These are phyloP conservation scores for Strix uralensis DNA, from an alignment of 2,113 vertebrate species.

Conservation along the genomic window DNA sequence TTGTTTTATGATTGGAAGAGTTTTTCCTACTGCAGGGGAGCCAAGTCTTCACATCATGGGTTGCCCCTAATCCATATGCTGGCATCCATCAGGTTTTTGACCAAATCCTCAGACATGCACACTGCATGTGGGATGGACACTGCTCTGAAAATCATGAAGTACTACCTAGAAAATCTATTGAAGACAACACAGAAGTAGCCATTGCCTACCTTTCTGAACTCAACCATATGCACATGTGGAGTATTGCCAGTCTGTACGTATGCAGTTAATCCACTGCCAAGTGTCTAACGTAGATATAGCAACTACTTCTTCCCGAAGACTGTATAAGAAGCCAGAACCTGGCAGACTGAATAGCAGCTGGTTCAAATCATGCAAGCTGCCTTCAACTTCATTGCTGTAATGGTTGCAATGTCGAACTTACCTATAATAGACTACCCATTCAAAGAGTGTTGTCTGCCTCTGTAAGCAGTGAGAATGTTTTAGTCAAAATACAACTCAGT, in stretches of 20 bases:
- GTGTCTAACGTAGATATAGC: background rate
- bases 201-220: background rate
- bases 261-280: background rate
- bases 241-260: background rate
- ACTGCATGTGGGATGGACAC: background rate
- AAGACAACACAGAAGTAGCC: background rate
- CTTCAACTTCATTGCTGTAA: background rate
- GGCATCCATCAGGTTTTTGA: background rate
- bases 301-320: background rate
- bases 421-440: background rate
- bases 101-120: background rate
- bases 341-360: background rate
- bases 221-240: background rate
- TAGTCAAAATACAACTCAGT: background rate
- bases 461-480: background rate
- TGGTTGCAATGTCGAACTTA: background rate
- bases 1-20: background rate
- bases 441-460: background rate
- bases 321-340: background rate
- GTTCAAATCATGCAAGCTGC: background rate
- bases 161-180: background rate
- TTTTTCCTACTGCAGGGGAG: background rate
- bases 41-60: background rate
- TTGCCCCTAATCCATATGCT: background rate
- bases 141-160: background rate